phyloP scores from a whole-genome alignment of 1,140 invertebrate species.

The Ostrea denselamellosa region DNA sequence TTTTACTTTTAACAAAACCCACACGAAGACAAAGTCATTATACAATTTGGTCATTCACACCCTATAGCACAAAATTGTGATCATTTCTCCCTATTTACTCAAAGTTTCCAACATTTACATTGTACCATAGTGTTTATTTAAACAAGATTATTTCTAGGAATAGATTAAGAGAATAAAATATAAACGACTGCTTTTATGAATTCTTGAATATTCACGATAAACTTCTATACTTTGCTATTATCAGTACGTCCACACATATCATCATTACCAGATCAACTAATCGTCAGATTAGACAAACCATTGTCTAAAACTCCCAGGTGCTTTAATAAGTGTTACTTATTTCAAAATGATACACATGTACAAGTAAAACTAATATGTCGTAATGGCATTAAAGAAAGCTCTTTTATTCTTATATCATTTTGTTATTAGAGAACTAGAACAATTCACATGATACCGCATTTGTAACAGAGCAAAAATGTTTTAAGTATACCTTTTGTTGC shows the following conservation, averaged over 20 bases:
- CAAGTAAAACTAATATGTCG: neutral
- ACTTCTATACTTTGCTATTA: neutral
- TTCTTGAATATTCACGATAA: neutral
- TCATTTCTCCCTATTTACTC: neutral
- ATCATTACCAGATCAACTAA: neutral
- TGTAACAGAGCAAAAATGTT: constrained; percentile 6
- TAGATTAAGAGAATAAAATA: neutral
- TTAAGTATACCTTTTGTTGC: constrained; percentile 24
- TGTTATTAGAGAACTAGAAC: constrained; percentile 9
- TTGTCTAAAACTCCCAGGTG: neutral
- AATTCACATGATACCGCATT: constrained; percentile 3
- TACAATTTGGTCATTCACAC: neutral
- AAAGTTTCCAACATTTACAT: too few species aligned
- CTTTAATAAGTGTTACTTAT: neutral
- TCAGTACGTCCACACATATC: neutral
- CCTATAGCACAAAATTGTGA: neutral
- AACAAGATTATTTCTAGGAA: neutral
- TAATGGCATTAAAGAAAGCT: constrained; percentile 20
- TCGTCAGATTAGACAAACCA: neutral
- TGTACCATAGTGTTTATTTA: neutral
- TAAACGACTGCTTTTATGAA: neutral
- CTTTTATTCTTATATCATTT: constrained; percentile 33
- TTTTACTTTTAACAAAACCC: neutral
- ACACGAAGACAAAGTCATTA: neutral
- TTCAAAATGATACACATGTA: neutral